phyloP scores from a whole-genome alignment of 2,113 vertebrate species.

The Misgurnus mizolepis region DNA sequence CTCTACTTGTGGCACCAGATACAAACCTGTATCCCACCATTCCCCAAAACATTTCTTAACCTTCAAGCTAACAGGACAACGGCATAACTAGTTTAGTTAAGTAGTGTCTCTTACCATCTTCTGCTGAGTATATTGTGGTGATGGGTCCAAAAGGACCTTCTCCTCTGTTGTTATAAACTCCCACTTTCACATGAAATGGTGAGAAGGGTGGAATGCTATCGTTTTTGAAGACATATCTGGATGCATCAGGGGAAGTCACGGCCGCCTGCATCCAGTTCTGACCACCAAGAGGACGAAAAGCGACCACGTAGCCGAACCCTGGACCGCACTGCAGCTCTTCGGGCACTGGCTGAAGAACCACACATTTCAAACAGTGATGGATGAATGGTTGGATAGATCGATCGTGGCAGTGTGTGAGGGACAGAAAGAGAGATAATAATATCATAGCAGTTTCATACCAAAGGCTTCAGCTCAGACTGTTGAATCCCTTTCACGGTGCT shows the following conservation, averaged over 20 bases:
- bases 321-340: slow-evolving; percentile 93
- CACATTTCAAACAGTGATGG: slow-evolving; percentile 20
- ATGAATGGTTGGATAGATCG: not conserved
- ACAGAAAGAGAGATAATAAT: not conserved
- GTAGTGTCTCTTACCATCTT: slow-evolving; percentile 82
- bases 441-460: not conserved
- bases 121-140: slow-evolving; percentile 88
- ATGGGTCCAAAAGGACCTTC: slow-evolving; percentile 89
- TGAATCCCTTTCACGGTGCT: slow-evolving; percentile 14
- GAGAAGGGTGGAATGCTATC: slow-evolving; percentile 92
- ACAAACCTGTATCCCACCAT: no score
- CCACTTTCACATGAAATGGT: slow-evolving; percentile 92
- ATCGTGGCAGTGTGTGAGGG: no score
- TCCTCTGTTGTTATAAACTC: slow-evolving; percentile 95
- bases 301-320: slow-evolving; percentile 95
- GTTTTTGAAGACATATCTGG: slow-evolving; percentile 91
- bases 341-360: slow-evolving; percentile 81
- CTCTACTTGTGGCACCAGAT: no score
- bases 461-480: not conserved
- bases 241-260: slow-evolving; percentile 87
- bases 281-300: slow-evolving; percentile 87
- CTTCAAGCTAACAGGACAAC: no score
- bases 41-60: no score
- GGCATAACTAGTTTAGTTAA: not conserved
- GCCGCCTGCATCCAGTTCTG: slow-evolving; percentile 95